phyloP scores from a whole-genome alignment of 2,113 vertebrate genomes.

The Origma solitaria region DNA sequence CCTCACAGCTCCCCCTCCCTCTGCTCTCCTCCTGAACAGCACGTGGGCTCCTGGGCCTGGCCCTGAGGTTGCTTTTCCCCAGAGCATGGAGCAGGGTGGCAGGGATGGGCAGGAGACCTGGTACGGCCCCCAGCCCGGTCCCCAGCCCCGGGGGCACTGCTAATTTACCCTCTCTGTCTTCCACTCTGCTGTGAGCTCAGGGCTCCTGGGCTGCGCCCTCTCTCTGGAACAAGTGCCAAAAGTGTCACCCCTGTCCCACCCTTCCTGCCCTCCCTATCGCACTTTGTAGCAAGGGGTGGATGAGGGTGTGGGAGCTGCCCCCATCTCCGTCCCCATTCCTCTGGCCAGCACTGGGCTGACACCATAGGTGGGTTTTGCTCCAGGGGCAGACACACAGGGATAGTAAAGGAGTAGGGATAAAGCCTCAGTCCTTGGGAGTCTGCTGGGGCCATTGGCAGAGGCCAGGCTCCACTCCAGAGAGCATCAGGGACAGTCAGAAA shows the following conservation, averaged over 20 bases:
- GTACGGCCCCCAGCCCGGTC: not conserved
- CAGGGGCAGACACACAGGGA: not conserved
- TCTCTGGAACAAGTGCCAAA: conserved; percentile 52
- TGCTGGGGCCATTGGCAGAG: not conserved
- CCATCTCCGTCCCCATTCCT: not conserved
- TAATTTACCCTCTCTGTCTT: not conserved
- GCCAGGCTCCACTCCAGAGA: not conserved
- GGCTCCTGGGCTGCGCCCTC: not conserved
- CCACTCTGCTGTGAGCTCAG: not conserved
- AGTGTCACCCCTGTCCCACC: not conserved
- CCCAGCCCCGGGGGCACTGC: not conserved
- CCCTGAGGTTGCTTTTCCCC: not conserved
- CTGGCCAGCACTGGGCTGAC: not conserved
- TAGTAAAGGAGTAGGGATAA: not conserved
- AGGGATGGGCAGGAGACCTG: not conserved
- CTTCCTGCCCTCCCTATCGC: not conserved
- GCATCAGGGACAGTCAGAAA: not conserved
- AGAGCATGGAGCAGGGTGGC: not conserved
- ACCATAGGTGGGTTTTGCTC: not conserved
- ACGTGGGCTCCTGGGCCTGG: not conserved
- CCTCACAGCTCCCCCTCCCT: not conserved
- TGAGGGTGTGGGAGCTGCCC: not conserved
- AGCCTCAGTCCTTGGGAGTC: not conserved
- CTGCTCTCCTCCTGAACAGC: not conserved
- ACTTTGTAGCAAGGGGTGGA: not conserved